phyloP scores from a whole-genome alignment of 2,888 invertebrate genomes.

The Noctua comes region DNA sequence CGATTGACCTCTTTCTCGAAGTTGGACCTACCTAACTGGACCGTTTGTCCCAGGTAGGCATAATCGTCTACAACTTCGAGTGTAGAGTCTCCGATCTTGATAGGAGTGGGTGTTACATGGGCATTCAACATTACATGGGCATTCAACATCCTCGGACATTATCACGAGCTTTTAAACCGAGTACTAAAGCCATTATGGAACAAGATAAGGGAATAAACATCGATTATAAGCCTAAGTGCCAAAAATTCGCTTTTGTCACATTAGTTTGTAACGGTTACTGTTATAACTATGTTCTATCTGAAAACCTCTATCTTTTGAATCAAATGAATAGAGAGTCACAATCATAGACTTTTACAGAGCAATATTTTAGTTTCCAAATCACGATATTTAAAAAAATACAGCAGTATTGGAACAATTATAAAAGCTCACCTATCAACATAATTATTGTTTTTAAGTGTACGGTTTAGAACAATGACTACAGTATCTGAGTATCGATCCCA shows the following conservation, averaged over 20 bases:
- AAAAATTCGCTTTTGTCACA: background rate
- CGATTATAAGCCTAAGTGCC: conserved; percentile 1
- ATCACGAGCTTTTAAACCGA: background rate
- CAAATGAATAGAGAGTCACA: background rate
- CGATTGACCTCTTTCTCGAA: no score
- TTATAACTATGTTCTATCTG: background rate
- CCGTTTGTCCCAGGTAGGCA: no score
- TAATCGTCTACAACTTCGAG: no score
- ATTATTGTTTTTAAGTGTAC: background rate
- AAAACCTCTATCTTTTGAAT: background rate
- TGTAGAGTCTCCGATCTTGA: no score
- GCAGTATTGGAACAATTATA: background rate
- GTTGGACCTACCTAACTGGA: no score
- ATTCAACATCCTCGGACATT: no score
- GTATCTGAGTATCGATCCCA: background rate
- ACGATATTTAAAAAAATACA: background rate
- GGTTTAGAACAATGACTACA: background rate
- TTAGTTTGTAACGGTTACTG: background rate
- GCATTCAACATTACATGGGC: no score
- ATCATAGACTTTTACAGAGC: background rate
- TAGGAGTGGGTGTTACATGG: no score
- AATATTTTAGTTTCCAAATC: background rate
- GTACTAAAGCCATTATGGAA: background rate
- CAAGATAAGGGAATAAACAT: background rate
- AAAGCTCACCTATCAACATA: background rate